A percentile compares a stretch with the other conserved stretches of the same genome.
Conservation (phyloP, 2,113 vertebrate species). For the Argyrosomus japonicus region DNA sequence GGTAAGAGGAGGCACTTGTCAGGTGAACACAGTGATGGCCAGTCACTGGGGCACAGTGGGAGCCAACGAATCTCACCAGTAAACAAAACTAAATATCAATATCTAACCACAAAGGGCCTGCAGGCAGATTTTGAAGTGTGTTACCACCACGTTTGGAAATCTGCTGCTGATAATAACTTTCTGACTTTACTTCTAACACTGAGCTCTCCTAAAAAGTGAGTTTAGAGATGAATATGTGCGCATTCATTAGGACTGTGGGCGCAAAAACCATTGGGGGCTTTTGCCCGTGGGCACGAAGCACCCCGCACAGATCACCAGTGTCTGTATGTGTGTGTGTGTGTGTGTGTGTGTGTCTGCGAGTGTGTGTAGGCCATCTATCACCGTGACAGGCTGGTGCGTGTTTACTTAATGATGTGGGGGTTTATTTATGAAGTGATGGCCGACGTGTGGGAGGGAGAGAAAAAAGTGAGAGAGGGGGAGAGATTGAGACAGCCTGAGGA, state of each 20-base stretch:
- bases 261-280: slow-evolving; percentile 41
- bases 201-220: not conserved
- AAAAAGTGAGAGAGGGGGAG: slow-evolving; percentile 47
- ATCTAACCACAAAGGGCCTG: not conserved
- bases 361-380: slow-evolving; percentile 74
- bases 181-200: not conserved
- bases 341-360: not conserved
- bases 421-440: slow-evolving; percentile 82
- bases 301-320: slow-evolving; percentile 39
- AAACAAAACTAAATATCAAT: slow-evolving; percentile 22
- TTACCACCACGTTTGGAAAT: slow-evolving; percentile 1
- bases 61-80: not conserved
- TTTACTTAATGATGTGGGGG: slow-evolving; percentile 83
- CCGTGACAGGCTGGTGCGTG: slow-evolving; percentile 74
- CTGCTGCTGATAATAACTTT: not conserved
- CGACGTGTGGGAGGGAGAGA: slow-evolving; percentile 60
- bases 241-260: slow-evolving; percentile 52
- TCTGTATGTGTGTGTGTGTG: slow-evolving; percentile 17
- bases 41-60: slow-evolving; percentile 18
- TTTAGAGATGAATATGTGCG: slow-evolving; percentile 26
- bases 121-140: not conserved
- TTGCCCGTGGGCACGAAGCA: slow-evolving; percentile 56
- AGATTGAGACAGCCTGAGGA: slow-evolving; percentile 78
- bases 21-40: slow-evolving; percentile 26
- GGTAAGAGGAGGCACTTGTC: slow-evolving; percentile 11